Evolutionary conservation across 2,113 vertebrate species (phyloP), one percentile per base, ranked within the genome.

Genomic region (Rutilus rutilus): DNA sequence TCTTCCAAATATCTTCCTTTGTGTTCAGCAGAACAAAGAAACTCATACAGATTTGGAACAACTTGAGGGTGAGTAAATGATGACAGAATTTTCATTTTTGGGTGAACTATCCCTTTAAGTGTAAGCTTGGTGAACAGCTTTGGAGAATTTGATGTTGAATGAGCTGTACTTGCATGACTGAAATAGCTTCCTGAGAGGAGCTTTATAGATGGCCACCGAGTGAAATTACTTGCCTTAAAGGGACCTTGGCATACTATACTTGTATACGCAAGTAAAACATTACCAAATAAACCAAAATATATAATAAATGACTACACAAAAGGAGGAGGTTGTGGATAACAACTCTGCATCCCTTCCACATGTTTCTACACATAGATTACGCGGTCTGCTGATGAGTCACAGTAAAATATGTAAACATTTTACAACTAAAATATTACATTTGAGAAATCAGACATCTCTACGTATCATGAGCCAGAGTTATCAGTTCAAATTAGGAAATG

Each of bases 401-500:
- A 47, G 12, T 47, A 25, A 74, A 47, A 47, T 14, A 47, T 47
- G 42, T 25, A 74, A 74, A 74, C 10, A 25, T 74, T 7, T 25
- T 74, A 47, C 36, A 12, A 6, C 36, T 71, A 12, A 71, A 71
- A 71, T 71, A 71, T 57, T 33, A 12, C 5, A 33, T 57, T 77
- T 19, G 4, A 21, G 25, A 52, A 83, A 83, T 76, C 67, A 60
- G 30, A 11, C 54, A 47, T 79, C 12, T 39, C 6, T n/a, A 73
- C 15, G 9, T 67, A 39, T 69, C 52, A 67, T 17, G 30, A 57
- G 52, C 73, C 33, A 62, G 36, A 84, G 54, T 10, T 25, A 39
- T 21, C 83, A 86, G 50, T 69, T 76, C 23, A 9, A 30, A 9
- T 52, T 54, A 60, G 23, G 54, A 71, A 47, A 80, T 10, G 52